Conservation (phyloP, 2,113 vertebrate species). For the Neotoma lepida region DNA sequence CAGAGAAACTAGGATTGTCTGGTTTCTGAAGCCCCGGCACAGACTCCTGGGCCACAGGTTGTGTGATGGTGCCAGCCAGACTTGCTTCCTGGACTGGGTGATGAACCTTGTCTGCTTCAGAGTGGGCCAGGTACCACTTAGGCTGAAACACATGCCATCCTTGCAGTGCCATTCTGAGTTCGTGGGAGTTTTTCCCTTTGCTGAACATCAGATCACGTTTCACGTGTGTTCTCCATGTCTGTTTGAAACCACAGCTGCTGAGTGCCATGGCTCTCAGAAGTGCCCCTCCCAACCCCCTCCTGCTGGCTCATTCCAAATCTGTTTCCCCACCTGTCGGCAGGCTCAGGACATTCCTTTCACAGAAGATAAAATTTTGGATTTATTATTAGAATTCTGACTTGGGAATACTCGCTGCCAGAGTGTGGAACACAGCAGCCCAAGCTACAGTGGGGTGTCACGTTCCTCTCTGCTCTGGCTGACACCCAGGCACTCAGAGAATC, state of each 20-base stretch:
- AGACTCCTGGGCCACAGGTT: background rate
- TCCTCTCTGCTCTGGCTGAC: conserved; percentile 55
- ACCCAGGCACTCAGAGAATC: conserved; percentile 43
- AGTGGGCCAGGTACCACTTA: background rate
- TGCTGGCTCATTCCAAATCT: conserved; percentile 19
- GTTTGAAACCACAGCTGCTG: conserved; percentile 46
- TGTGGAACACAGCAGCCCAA: conserved; percentile 5
- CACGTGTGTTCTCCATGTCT: background rate
- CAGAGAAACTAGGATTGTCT: background rate
- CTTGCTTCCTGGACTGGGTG: background rate
- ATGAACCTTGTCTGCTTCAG: background rate
- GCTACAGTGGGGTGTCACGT: conserved; percentile 54
- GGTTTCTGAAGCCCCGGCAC: background rate
- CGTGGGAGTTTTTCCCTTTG: background rate
- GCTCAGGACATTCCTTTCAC: conserved; percentile 57
- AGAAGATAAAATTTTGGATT: conserved; percentile 47
- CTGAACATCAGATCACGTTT: background rate
- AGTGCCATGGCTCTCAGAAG: background rate
- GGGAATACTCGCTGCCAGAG: conserved; percentile 4
- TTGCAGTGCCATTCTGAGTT: background rate
- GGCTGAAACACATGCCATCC: background rate
- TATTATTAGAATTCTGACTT: conserved; percentile 71
- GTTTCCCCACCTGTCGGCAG: conserved; percentile 64
- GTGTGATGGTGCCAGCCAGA: background rate
- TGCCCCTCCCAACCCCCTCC: background rate